Conservation (phyloP, 2,797 vertebrate genomes). For the Enteromius afrohamiltoni region DNA sequence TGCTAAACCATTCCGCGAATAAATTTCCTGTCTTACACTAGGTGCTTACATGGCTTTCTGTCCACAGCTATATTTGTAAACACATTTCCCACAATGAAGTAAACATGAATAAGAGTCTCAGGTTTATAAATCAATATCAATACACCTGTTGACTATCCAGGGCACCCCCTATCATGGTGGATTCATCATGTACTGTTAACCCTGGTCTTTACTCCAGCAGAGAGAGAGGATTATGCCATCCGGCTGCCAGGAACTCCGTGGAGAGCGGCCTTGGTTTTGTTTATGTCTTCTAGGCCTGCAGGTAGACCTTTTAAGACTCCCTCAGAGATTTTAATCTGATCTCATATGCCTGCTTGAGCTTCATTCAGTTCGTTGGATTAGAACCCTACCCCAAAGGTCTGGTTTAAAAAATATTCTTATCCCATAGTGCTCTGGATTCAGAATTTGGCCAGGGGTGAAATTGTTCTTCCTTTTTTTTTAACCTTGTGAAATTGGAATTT, state of each 20-base stretch:
- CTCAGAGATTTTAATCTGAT: conserved; percentile 39
- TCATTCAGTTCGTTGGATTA: conserved; percentile 36
- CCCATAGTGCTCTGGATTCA: conserved; percentile 15
- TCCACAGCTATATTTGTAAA: conserved; percentile 22
- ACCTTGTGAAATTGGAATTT: conserved; percentile 25
- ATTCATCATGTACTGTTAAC: conserved; percentile 36
- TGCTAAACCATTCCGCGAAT: conserved; percentile 28
- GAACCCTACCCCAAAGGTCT: conserved; percentile 16
- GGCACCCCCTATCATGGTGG: not conserved
- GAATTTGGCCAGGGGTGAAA: conserved; percentile 28
- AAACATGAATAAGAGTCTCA: not conserved
- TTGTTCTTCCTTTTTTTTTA: not conserved
- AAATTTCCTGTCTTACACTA: conserved; percentile 13
- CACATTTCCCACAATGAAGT: conserved; percentile 4
- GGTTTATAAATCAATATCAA: conserved; percentile 13
- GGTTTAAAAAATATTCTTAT: conserved; percentile 25
- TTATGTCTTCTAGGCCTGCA: conserved; percentile 38
- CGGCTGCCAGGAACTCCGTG: conserved; percentile 63
- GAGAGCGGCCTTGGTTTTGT: conserved; percentile 35
- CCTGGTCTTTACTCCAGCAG: conserved; percentile 22
- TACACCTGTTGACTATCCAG: not conserved
- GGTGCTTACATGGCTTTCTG: conserved; percentile 23
- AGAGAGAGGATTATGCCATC: conserved; percentile 57
- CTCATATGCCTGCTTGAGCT: conserved; percentile 39
- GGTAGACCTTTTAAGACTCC: conserved; percentile 20